Base-by-base conservation (phyloP, 1,140 invertebrate genomes). In the Dufourea novaeangliae region DNA sequence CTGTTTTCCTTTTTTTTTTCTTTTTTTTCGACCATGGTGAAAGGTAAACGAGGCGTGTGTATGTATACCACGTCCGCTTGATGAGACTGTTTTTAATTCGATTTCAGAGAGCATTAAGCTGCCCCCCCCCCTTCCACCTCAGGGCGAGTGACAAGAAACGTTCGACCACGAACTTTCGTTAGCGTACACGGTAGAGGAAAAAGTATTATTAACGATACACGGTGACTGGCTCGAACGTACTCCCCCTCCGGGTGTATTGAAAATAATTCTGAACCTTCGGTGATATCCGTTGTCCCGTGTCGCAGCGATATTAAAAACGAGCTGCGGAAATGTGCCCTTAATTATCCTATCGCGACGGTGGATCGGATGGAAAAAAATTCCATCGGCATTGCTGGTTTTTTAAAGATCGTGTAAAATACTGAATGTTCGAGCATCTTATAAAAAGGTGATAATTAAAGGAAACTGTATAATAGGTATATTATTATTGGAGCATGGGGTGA, bases 31-130 rank as follows among this genome's bases (percentile, higher is more conserved):
- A 44, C 1, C 41, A 17, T 12, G 39, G 41, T 50, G 70, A 66
- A 73, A 73, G 71, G 61, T 66, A 73, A 73, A 29, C 32, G n/a
- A n/a, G n/a, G 70, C 59, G 70, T 10, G 14, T 11, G 29, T 25
- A 62, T n/a, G 10, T 29, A 32, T 1, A 20, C 11, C 11, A 10
- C 37, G 37, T 3, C 20, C 17, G 50, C n/a, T n/a, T n/a, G n/a
- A n/a, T n/a, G 6, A 12, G 32, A 20, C 34, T 64, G 64, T 66
- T 73, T 41, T 66, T 73, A 39, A 39, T 41, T 54, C 22, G 10
- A 10, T 54, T 11, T 0, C 14, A 11, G 50, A 34, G 5, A 62
- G 46, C 50, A 73, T 73, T 32, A 73, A 72, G 14, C 57, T 52
- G 44, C 17, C 32, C 8, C 2, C 11, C 27, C n/a, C 10, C 11